Conservation (phyloP, 2,113 vertebrate species). For the Hippoglossus stenolepis region DNA sequence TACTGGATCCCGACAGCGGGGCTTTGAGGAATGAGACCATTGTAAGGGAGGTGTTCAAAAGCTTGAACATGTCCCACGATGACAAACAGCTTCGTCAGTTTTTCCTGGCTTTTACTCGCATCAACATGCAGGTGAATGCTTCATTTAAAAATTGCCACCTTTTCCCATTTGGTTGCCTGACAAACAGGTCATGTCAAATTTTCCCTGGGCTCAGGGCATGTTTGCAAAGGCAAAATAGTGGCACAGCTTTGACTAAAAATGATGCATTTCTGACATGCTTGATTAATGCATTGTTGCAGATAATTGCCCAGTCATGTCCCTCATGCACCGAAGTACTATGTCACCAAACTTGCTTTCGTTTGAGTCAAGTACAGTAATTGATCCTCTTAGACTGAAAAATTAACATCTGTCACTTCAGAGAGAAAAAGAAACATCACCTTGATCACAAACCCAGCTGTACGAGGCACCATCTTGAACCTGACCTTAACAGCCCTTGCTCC, state of each 20-base stretch:
- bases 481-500: conserved; percentile 58
- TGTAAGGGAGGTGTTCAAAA: conserved; percentile 43
- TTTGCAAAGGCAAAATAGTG: not conserved
- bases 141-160: no score
- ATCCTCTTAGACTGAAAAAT: not conserved
- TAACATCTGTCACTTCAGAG: conserved; percentile 25
- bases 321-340: not conserved
- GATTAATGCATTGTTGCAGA: no score
- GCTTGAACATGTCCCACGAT: conserved; percentile 12
- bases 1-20: conserved; percentile 24
- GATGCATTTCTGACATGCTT: not conserved
- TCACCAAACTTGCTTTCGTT: not conserved
- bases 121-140: conserved; percentile 16
- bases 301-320: no score
- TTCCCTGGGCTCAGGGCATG: no score
- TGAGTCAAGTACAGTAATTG: not conserved
- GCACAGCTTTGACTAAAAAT: not conserved
- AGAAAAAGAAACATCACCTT: conserved; percentile 45
- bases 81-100: conserved; percentile 11
- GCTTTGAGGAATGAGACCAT: conserved; percentile 36
- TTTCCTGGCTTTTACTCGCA: conserved; percentile 16
- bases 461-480: conserved; percentile 55
- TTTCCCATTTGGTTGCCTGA: not conserved
- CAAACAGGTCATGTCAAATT: no score
- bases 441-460: conserved; percentile 16